These are phyloP conservation scores for Palythoa caribaeorum DNA, from an alignment of 92 coral and sea anemone species.

Conservation along the genomic window DNA sequence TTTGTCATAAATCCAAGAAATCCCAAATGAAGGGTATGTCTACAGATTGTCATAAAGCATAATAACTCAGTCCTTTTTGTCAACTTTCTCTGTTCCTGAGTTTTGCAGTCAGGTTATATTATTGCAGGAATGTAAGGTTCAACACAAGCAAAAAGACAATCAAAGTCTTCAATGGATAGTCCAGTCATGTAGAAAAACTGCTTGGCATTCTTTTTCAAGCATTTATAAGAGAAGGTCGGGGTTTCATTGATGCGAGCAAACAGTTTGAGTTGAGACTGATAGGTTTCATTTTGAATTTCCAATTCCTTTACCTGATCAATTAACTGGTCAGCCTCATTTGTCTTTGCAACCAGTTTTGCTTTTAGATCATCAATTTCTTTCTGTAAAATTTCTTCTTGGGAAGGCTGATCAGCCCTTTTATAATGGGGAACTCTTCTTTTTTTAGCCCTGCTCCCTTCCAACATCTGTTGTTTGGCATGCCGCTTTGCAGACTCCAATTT, in stretches of 20 bases:
- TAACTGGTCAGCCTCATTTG: slow-evolving; percentile 49
- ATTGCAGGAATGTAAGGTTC: slow-evolving; percentile 56
- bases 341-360: slow-evolving; percentile 43
- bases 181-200: slow-evolving; percentile 60
- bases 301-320: slow-evolving; percentile 46
- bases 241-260: slow-evolving; percentile 42
- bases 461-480: background rate
- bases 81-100: slow-evolving; percentile 57
- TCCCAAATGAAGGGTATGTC: slow-evolving; percentile 61
- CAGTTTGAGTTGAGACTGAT: slow-evolving; percentile 42
- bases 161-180: slow-evolving; percentile 54
- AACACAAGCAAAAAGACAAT: slow-evolving; percentile 63
- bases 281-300: slow-evolving; percentile 35
- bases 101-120: slow-evolving; percentile 65
- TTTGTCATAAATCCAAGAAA: slow-evolving; percentile 48
- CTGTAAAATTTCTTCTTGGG: slow-evolving; percentile 28
- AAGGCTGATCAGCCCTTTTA: slow-evolving; percentile 26
- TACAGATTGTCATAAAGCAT: slow-evolving; percentile 62
- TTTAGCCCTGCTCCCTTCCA: slow-evolving; percentile 3
- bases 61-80: slow-evolving; percentile 58
- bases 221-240: slow-evolving; percentile 43
- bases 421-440: slow-evolving; percentile 56
- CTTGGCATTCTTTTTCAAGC: slow-evolving; percentile 45
- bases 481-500: slow-evolving; percentile 62
- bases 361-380: slow-evolving; percentile 51